Percentiles rank a stretch among this genome's conserved stretches.
Evolutionary conservation across 2,113 vertebrate genomes (phyloP).

Genomic region (Raja brachyura): DNA sequence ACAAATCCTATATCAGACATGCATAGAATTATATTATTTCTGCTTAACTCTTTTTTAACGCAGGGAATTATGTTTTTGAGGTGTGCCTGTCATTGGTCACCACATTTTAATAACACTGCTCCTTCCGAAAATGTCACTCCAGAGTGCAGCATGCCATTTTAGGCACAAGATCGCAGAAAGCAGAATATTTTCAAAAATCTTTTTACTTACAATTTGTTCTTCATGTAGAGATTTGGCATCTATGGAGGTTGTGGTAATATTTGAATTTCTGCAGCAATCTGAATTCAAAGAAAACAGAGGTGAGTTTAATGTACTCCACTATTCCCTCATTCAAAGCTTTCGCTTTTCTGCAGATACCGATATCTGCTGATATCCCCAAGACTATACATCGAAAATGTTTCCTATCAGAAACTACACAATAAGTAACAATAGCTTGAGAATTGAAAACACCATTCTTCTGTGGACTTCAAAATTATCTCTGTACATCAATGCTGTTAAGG

Average conservation of each 20-base stretch:
- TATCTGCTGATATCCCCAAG: background rate
- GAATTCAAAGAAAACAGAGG: background rate
- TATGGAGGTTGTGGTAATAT: background rate
- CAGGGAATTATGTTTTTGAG: too few species aligned
- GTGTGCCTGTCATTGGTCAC: too few species aligned
- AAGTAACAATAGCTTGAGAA: background rate
- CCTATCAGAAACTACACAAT: background rate
- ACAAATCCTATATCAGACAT: too few species aligned
- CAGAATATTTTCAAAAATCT: background rate
- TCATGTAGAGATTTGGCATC: background rate
- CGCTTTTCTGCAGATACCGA: background rate
- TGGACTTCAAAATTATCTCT: too few species aligned
- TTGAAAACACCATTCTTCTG: background rate
- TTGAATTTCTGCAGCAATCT: conserved; percentile 25
- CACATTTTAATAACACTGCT: too few species aligned
- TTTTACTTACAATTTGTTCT: background rate
- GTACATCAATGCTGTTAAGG: too few species aligned
- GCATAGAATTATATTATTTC: too few species aligned
- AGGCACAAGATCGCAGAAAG: background rate
- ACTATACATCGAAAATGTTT: background rate
- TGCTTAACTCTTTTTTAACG: too few species aligned
- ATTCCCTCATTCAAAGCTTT: background rate
- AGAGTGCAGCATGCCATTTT: background rate
- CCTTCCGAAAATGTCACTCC: too few species aligned
- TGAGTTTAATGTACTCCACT: background rate